These are phyloP conservation scores for Polymixis flavicincta DNA, from an alignment of 2,888 invertebrate species.

Conservation along the genomic window DNA sequence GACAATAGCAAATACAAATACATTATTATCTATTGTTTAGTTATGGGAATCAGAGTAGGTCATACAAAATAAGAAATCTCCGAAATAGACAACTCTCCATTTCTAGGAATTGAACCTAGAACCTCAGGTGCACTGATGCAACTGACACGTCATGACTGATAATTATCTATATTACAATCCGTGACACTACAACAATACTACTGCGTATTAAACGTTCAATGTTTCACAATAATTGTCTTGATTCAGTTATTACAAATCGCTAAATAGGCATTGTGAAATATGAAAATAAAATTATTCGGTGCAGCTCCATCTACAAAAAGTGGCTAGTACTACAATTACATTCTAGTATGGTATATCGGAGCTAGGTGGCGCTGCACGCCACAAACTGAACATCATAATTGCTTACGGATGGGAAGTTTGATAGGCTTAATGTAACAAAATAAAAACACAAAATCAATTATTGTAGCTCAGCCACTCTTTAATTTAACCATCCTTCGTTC, in stretches of 20 bases:
- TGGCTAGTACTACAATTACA: neutral
- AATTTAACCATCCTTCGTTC: neutral
- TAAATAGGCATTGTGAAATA: neutral
- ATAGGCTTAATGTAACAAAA: neutral
- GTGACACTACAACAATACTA: neutral
- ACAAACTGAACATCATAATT: neutral
- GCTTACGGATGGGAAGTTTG: too few relatives aligned
- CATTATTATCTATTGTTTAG: constrained; percentile 53
- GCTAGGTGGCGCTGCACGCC: constrained; percentile 35
- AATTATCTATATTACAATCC: neutral
- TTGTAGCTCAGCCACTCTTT: too few relatives aligned
- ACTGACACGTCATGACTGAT: constrained; percentile 15
- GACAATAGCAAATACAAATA: constrained; percentile 55
- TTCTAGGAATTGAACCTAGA: constrained; percentile 51
- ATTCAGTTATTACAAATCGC: neutral
- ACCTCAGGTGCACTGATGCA: neutral
- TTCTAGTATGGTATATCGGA: neutral
- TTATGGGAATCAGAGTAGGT: constrained; percentile 58
- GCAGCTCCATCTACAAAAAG: constrained; percentile 36
- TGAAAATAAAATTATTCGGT: neutral
- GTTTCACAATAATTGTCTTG: constrained; percentile 16
- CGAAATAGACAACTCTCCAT: constrained; percentile 25
- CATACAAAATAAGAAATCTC: constrained; percentile 44
- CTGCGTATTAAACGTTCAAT: neutral
- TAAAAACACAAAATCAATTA: neutral